phyloP scores from a whole-genome alignment of 2,113 vertebrate species.

The Zeus faber region DNA sequence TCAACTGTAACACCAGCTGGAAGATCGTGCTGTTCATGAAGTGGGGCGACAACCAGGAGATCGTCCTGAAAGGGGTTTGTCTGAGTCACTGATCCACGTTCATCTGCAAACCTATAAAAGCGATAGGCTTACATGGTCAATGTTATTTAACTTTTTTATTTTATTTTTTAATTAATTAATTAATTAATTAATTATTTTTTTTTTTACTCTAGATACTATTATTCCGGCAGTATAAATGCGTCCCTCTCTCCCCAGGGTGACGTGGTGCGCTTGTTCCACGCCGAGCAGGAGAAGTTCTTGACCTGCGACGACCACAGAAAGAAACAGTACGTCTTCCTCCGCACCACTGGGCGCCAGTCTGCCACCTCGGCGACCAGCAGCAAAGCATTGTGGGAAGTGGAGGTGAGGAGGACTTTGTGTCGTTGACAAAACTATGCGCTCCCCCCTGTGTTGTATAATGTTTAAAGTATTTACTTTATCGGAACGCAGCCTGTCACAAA shows the following conservation, averaged over 20 bases:
- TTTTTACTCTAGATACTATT: not conserved
- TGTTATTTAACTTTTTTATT: too few relatives aligned
- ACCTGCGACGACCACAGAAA: conserved; percentile 97
- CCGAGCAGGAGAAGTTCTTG: conserved; percentile 97
- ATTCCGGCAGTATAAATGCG: not conserved
- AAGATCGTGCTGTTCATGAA: conserved; percentile 99
- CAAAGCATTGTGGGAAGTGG: conserved; percentile 97
- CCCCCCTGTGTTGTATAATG: not conserved
- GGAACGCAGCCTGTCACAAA: not conserved
- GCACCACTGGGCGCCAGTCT: conserved; percentile 93
- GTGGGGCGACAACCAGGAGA: conserved; percentile 96
- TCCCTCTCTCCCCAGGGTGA: conserved; percentile 81
- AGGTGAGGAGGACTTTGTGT: conserved; percentile 74
- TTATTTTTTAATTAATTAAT: not conserved
- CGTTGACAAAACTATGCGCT: not conserved
- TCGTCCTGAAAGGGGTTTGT: conserved; percentile 92
- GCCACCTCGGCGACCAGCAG: conserved; percentile 97
- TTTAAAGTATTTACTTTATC: too few relatives aligned
- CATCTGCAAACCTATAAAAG: too few relatives aligned
- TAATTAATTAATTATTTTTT: not conserved
- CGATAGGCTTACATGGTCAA: too few relatives aligned
- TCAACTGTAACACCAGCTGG: conserved; percentile 99
- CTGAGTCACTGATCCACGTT: too few relatives aligned
- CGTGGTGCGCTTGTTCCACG: conserved; percentile 94
- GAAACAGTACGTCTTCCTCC: conserved; percentile 95